These are phyloP conservation scores for Sebastes diploproa DNA, from an alignment of 2,797 vertebrate species.

Conservation along the genomic window DNA sequence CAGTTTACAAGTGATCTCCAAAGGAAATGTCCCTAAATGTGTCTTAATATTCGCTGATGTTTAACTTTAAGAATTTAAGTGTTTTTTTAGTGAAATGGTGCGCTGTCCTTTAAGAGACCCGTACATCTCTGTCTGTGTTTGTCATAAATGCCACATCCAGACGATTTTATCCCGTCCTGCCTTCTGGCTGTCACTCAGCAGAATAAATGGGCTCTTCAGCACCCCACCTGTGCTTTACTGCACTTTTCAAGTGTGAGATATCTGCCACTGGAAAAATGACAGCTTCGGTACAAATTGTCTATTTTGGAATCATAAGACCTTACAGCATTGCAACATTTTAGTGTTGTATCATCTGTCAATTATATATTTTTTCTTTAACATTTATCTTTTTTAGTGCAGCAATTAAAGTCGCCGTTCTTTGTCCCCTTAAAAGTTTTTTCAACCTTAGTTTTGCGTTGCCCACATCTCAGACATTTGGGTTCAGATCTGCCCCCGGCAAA, in stretches of 20 bases:
- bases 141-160: conserved; percentile 66
- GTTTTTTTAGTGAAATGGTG: background rate
- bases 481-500: background rate
- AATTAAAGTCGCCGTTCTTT: background rate
- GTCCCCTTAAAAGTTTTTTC: background rate
- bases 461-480: background rate
- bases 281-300: conserved; percentile 8
- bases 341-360: conserved; percentile 24
- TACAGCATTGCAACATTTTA: background rate
- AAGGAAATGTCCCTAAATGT: background rate
- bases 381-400: background rate
- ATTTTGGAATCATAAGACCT: conserved; percentile 7
- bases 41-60: background rate
- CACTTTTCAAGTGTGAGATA: conserved; percentile 49
- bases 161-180: conserved; percentile 49
- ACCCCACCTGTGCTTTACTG: conserved; percentile 47
- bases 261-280: conserved; percentile 56
- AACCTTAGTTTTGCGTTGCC: background rate
- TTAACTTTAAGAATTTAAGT: conserved; percentile 1
- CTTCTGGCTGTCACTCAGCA: conserved; percentile 58
- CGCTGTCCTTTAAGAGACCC: conserved; percentile 11
- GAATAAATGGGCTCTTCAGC: conserved; percentile 54
- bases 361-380: background rate
- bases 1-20: background rate
- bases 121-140: conserved; percentile 38